Percentiles rank a stretch among this genome's conserved stretches.
Conservation (phyloP, 2,888 invertebrate species). For the Agriopis leucophaearia region DNA sequence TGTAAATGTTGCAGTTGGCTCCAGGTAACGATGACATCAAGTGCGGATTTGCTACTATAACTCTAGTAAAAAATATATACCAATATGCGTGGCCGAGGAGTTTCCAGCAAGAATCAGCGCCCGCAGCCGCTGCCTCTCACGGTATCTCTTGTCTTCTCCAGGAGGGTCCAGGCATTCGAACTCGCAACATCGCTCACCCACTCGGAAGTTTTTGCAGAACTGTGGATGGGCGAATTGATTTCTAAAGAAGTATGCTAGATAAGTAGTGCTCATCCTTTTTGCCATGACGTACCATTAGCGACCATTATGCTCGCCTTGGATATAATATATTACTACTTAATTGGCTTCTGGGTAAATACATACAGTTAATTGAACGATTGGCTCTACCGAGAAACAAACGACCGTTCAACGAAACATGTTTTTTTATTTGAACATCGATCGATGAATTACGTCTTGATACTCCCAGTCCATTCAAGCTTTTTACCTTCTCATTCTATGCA, state of each 20-base stretch:
- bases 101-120: slow-evolving; percentile 88
- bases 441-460: not conserved
- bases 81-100: slow-evolving; percentile 74
- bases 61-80: not conserved
- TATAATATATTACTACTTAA: not conserved
- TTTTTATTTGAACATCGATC: too few species aligned
- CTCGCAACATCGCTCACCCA: slow-evolving; percentile 95
- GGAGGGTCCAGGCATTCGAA: slow-evolving; percentile 95
- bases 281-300: not conserved
- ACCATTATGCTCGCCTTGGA: too few species aligned
- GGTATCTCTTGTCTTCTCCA: slow-evolving; percentile 88
- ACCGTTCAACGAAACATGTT: not conserved
- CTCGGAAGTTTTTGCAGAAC: slow-evolving; percentile 95
- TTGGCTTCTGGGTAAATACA: not conserved
- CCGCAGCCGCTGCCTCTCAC: slow-evolving; percentile 86
- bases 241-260: not conserved
- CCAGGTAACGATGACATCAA: too few species aligned
- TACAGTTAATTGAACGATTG: not conserved
- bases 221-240: slow-evolving; percentile 66
- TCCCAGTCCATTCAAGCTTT: not conserved
- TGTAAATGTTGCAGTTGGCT: too few species aligned
- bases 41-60: too few species aligned
- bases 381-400: not conserved
- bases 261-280: too few species aligned
- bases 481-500: not conserved